Percentiles rank a stretch among this genome's conserved stretches.
phyloP scores from a whole-genome alignment of 2,888 invertebrate genomes.

The Lepidonotus clava region DNA sequence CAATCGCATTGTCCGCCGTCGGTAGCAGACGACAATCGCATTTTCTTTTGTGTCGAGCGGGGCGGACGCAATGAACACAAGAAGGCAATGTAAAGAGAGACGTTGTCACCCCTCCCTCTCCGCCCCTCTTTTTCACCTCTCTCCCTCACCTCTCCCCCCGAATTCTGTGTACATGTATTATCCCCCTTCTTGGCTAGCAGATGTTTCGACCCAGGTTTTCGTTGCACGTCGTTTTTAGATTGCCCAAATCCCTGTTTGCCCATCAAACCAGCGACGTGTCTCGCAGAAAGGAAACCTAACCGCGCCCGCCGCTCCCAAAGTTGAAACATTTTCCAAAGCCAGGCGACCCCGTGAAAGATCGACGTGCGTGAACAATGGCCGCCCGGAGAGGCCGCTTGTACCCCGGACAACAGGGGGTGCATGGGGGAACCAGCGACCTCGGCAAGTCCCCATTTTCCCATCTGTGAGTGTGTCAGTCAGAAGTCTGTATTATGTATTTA shows the following conservation, averaged over 20 bases:
- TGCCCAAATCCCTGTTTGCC: slow-evolving; percentile 31
- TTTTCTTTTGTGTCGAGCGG: neutral
- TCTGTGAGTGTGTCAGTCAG: no score
- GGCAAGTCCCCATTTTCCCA: no score
- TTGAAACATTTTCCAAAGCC: slow-evolving; percentile 48
- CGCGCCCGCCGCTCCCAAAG: neutral
- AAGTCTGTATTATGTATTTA: no score
- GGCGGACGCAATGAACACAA: neutral
- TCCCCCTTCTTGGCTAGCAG: slow-evolving; percentile 1
- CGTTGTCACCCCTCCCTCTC: neutral
- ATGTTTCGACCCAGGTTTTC: neutral
- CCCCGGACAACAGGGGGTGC: no score
- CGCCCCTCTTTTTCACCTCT: neutral
- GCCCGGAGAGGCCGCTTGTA: neutral
- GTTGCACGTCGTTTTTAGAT: slow-evolving; percentile 1
- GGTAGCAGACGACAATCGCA: neutral
- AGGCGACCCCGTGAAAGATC: neutral
- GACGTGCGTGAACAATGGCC: neutral
- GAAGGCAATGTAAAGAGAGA: neutral
- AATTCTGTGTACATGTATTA: neutral
- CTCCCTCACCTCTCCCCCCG: neutral
- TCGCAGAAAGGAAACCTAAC: slow-evolving; percentile 10
- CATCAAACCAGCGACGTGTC: slow-evolving; percentile 17
- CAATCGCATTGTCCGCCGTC: slow-evolving; percentile 11
- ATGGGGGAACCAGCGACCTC: no score